Evolutionary conservation across 2,797 vertebrate species (phyloP).

Genomic region (Pseudopleuronectes americanus): DNA sequence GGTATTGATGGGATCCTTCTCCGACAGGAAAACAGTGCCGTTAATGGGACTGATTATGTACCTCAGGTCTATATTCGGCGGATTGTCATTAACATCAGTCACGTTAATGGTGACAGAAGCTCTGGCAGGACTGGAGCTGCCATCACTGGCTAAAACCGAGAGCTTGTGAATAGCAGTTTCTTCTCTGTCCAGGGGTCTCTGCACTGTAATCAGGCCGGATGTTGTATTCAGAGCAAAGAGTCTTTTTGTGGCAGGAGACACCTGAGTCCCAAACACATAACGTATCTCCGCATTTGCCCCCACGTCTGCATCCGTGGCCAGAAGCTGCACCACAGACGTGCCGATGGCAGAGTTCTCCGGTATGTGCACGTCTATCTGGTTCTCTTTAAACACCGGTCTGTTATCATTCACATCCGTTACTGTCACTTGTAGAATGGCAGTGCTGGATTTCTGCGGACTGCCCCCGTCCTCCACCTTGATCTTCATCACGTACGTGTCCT

Average conservation of each 20-base stretch:
- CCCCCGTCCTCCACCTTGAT: constrained; percentile 99
- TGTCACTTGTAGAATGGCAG: constrained; percentile 97
- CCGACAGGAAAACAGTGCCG: constrained; percentile 97
- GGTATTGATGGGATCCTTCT: constrained; percentile 98
- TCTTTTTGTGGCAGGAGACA: constrained; percentile 94
- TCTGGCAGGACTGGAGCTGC: constrained; percentile 95
- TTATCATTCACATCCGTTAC: constrained; percentile 99
- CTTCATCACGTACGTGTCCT: constrained; percentile 99
- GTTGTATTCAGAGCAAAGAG: constrained; percentile 97
- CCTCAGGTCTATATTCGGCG: constrained; percentile 98
- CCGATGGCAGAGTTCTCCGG: constrained; percentile 95
- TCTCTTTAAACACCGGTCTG: constrained; percentile 96
- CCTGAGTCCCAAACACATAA: constrained; percentile 97
- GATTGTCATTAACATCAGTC: constrained; percentile 99
- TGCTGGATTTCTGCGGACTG: constrained; percentile 98
- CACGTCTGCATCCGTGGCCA: constrained; percentile 96
- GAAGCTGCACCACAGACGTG: constrained; percentile 96
- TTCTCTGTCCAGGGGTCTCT: constrained; percentile 95
- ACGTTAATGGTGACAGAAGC: constrained; percentile 97
- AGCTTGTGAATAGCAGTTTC: constrained; percentile 98
- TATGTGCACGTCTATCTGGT: constrained; percentile 96
- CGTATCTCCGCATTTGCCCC: constrained; percentile 97
- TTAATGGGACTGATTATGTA: constrained; percentile 99
- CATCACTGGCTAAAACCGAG: constrained; percentile 96
- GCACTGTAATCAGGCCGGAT: constrained; percentile 96